phyloP scores from a whole-genome alignment of 1,140 invertebrate genomes.

The Leptopilina boulardi region DNA sequence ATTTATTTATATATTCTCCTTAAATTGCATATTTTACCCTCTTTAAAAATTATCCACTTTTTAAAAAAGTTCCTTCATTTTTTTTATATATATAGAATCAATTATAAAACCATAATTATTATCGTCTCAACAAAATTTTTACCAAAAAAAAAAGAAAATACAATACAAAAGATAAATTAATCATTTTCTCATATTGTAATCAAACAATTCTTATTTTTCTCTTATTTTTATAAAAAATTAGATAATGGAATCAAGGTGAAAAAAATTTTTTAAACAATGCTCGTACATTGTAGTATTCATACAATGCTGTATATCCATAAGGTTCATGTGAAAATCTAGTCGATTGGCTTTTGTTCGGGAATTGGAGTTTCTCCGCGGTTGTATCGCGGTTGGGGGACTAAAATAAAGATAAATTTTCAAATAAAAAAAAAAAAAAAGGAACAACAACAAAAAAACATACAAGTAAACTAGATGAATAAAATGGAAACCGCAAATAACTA shows the following conservation, averaged over 20 bases:
- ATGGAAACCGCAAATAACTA: conserved; percentile 17
- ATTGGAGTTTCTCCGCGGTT: background rate
- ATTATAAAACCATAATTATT: too few relatives aligned
- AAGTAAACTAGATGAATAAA: conserved; percentile 11
- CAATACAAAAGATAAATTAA: too few relatives aligned
- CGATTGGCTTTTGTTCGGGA: conserved; percentile 6
- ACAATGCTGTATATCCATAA: background rate
- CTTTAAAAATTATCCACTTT: too few relatives aligned
- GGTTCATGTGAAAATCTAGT: background rate
- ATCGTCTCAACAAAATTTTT: too few relatives aligned
- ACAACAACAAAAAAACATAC: background rate
- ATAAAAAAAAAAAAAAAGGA: background rate
- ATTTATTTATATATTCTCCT: too few relatives aligned
- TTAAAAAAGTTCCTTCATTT: too few relatives aligned
- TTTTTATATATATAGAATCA: too few relatives aligned
- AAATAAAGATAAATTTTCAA: conserved; percentile 14
- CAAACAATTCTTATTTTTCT: too few relatives aligned
- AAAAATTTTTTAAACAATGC: background rate
- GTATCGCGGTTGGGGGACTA: background rate
- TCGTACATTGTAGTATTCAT: background rate
- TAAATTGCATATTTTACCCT: too few relatives aligned
- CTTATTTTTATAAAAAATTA: background rate
- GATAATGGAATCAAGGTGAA: background rate
- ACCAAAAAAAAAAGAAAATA: too few relatives aligned
- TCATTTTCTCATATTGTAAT: too few relatives aligned